phyloP scores from a whole-genome alignment of 2,888 invertebrate species.

The Cosmia pyralina region DNA sequence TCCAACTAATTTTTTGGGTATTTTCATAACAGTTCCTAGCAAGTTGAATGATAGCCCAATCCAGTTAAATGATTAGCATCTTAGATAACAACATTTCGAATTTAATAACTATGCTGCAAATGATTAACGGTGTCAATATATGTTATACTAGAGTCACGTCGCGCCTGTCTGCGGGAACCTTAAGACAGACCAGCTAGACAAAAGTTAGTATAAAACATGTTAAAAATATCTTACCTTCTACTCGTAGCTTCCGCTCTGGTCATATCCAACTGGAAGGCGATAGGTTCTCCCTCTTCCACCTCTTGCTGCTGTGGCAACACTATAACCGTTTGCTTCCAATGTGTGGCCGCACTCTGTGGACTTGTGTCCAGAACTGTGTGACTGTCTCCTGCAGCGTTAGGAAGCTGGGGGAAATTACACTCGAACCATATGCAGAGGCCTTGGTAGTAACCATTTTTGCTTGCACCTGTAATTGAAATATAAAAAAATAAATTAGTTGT shows the following conservation, averaged over 20 bases:
- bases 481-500: neutral
- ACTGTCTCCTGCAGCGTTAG: conserved; percentile 85
- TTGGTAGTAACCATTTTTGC: conserved; percentile 91
- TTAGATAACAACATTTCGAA: neutral
- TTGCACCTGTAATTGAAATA: conserved; percentile 79
- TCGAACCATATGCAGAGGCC: conserved; percentile 96
- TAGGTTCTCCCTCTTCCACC: conserved; percentile 91
- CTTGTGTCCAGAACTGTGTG: conserved; percentile 93
- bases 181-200: neutral
- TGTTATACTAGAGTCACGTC: too few relatives aligned
- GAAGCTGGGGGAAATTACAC: conserved; percentile 92
- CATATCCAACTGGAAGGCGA: conserved; percentile 92
- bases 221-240: conserved; percentile 80
- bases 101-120: neutral
- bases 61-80: neutral
- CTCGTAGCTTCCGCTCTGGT: conserved; percentile 80
- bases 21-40: too few relatives aligned
- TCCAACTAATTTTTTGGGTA: too few relatives aligned
- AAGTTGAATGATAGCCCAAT: neutral
- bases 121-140: too few relatives aligned
- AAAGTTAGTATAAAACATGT: neutral
- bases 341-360: conserved; percentile 93
- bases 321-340: conserved; percentile 98
- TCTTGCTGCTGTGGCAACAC: conserved; percentile 92
- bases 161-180: too few relatives aligned